Base-by-base conservation (phyloP, 2,888 invertebrate genomes). In the Phyto melanocephala region DNA sequence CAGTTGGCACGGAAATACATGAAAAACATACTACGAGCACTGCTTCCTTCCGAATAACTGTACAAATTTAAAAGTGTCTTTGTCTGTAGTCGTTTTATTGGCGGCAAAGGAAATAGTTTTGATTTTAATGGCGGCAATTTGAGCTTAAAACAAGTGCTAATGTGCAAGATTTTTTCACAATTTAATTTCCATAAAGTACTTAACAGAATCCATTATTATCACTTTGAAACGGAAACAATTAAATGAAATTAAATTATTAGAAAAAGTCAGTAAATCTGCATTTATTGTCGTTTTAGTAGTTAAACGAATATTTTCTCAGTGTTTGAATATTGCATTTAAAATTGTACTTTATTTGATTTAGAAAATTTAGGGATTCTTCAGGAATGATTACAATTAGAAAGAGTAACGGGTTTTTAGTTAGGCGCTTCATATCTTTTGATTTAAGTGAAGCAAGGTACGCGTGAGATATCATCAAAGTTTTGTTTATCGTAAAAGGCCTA, bases 81-180 rank as follows among this genome's bases (percentile, higher is more conserved):
- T 10, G 11, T 37, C 24, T 45, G 15, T 68, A 24, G 17, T 7
- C 22, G 22, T 52, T 37, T 45, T 71, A 58, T 71, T 58, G 58
- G 24, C 60, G 65, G 79, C 71, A 71, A 71, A 79, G 82, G 82
- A 82, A 71, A 75, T 82, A 82, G 82, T 82, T 82, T 78, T 82
- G 79, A 82, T 79, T 82, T 79, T 82, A 79, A 82, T 82, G 82
- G 79, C 70, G 75, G 70, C 82, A 82, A 79, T 82, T 82, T 82
- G 58, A 74, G 70, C 71, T 60, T 52, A 65, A 78, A 75, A 79
- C 82, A 82, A 82, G 82, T 79, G 82, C 47, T 82, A 82, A 82
- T 82, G 82, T 79, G 82, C 42, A 45, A 82, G 70, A 78, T 82
- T 79, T 78, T 75, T 75, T 45, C 70, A 47, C 70, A 75, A 71